phyloP scores from a whole-genome alignment of 1,140 invertebrate genomes.

The Mamestra configurata region DNA sequence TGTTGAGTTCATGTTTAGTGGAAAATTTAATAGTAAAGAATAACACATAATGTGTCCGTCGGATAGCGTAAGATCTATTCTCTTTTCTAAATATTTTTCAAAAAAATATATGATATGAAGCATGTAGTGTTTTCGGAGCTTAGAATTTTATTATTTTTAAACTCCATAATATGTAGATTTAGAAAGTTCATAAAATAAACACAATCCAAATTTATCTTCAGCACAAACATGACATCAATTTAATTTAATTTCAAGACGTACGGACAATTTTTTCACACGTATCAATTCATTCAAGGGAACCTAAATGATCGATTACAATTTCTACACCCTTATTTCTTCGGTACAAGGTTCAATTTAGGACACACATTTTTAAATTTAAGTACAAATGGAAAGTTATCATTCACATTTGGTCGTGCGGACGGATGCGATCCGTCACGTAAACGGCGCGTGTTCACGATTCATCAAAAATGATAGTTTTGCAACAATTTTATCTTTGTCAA shows the following conservation, averaged over 20 bases:
- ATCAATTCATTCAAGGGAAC: constrained; percentile 28
- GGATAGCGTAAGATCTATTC: too few relatives aligned
- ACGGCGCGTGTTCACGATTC: constrained; percentile 57
- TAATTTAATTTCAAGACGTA: constrained; percentile 30
- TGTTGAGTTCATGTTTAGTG: too few relatives aligned
- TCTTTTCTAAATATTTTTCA: too few relatives aligned
- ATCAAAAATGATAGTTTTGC: constrained; percentile 55
- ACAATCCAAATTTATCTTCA: background rate
- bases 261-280: constrained; percentile 38
- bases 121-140: too few relatives aligned
- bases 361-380: constrained; percentile 6
- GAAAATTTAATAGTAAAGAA: too few relatives aligned
- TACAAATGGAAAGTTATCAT: constrained; percentile 48
- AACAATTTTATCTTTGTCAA: constrained; percentile 48
- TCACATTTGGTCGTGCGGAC: constrained; percentile 49
- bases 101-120: too few relatives aligned
- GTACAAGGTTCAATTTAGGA: constrained; percentile 6
- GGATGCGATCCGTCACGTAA: constrained; percentile 53
- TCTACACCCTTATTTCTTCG: background rate
- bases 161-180: too few relatives aligned
- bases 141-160: too few relatives aligned
- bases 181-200: background rate
- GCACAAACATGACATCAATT: background rate
- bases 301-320: constrained; percentile 34
- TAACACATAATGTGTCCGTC: too few relatives aligned